These are phyloP conservation scores for Cylindroiulus punctatus DNA, from an alignment of 2,888 invertebrate genomes.

Conservation along the genomic window DNA sequence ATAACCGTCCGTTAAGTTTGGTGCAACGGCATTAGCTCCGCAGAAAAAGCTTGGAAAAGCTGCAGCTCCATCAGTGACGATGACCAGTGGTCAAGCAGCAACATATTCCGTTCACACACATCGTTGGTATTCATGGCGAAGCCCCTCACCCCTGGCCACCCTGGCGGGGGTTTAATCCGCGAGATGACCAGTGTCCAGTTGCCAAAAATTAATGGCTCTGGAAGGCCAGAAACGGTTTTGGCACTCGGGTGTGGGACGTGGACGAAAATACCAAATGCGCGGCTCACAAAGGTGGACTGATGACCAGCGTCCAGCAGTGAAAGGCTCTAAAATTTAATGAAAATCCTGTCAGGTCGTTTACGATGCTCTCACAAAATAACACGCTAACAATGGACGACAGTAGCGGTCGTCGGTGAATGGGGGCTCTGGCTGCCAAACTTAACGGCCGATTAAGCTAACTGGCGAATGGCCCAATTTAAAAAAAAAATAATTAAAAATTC, in stretches of 20 bases:
- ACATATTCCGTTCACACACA: neutral
- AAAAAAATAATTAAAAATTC: too few species aligned
- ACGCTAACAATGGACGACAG: neutral
- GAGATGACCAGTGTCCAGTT: slow-evolving; percentile 18
- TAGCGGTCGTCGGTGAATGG: neutral
- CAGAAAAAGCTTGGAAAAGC: too few species aligned
- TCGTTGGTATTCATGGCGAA: neutral
- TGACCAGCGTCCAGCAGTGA: slow-evolving; percentile 18
- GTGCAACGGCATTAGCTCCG: neutral
- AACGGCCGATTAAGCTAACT: neutral
- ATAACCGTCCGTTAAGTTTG: neutral
- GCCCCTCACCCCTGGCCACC: neutral
- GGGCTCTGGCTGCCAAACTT: neutral
- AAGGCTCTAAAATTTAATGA: neutral
- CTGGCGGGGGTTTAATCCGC: neutral
- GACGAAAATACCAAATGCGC: neutral
- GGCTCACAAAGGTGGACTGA: neutral
- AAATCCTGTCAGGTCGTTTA: neutral
- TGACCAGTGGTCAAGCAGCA: neutral
- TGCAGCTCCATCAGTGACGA: too few species aligned
- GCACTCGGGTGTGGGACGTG: slow-evolving; percentile 18
- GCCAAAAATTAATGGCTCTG: slow-evolving; percentile 18
- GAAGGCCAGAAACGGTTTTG: neutral
- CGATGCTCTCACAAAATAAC: neutral
- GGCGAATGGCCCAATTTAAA: too few species aligned